These are phyloP conservation scores for Lepus timidus DNA, from an alignment of 2,113 vertebrate genomes.

Conservation along the genomic window DNA sequence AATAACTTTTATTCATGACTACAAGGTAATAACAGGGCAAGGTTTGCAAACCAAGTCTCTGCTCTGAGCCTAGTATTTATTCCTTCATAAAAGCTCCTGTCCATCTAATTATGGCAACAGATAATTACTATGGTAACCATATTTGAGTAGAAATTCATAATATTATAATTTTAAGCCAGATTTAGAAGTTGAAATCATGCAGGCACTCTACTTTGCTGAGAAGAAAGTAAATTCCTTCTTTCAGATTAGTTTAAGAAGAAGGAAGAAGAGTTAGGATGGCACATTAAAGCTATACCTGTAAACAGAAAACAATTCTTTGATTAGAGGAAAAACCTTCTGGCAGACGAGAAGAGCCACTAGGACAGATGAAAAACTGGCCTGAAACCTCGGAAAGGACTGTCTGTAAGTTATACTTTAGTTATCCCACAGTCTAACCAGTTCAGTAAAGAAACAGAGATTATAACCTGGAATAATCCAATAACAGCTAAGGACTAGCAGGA, in stretches of 20 bases:
- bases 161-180: slow-evolving; percentile 59
- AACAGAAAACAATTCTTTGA: slow-evolving; percentile 49
- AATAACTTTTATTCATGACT: slow-evolving; percentile 20
- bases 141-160: slow-evolving; percentile 58
- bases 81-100: slow-evolving; percentile 33
- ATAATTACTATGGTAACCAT: slow-evolving; percentile 61
- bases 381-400: slow-evolving; percentile 43
- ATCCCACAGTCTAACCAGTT: not conserved
- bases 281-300: slow-evolving; percentile 37
- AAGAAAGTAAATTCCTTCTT: slow-evolving; percentile 55
- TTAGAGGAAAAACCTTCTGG: slow-evolving; percentile 24
- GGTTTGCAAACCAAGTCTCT: not conserved
- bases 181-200: slow-evolving; percentile 47
- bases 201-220: not conserved
- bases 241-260: slow-evolving; percentile 54
- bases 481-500: not conserved
- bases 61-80: not conserved
- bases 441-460: slow-evolving; percentile 1
- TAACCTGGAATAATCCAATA: slow-evolving; percentile 51
- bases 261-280: slow-evolving; percentile 11
- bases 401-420: not conserved
- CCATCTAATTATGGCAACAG: slow-evolving; percentile 60
- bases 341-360: not conserved
- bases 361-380: not conserved
- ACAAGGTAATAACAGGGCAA: not conserved